These are phyloP conservation scores for Tapirus terrestris DNA, from an alignment of 2,113 vertebrate genomes.

Conservation along the genomic window DNA sequence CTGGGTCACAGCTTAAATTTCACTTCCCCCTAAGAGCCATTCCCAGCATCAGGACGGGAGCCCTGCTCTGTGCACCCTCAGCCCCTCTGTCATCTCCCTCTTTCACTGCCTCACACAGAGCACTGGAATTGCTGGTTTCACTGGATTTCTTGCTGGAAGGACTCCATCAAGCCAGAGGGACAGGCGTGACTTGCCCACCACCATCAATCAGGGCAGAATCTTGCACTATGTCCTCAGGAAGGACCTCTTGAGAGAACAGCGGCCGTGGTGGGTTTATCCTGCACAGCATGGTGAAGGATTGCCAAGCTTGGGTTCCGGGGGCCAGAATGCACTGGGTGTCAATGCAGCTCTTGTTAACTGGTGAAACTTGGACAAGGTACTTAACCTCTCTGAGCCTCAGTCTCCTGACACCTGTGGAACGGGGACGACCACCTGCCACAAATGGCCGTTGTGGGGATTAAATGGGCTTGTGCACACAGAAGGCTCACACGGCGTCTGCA, in stretches of 20 bases:
- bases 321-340: fast-evolving
- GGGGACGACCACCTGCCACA: not conserved
- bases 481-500: fast-evolving
- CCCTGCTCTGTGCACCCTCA: no score
- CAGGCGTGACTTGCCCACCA: no score
- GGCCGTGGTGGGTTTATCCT: not conserved
- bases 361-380: no score
- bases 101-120: fast-evolving
- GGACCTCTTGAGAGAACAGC: not conserved
- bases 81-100: not conserved
- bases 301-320: fast-evolving
- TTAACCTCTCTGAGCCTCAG: fast-evolving
- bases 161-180: not conserved
- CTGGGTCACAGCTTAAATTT: not conserved
- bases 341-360: fast-evolving
- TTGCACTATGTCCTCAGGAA: not conserved
- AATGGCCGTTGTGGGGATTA: fast-evolving
- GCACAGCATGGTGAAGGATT: fast-evolving
- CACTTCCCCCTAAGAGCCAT: not conserved
- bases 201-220: not conserved
- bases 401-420: no score
- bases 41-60: not conserved
- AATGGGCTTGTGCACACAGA: fast-evolving
- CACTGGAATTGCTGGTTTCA: fast-evolving
- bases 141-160: not conserved